Conservation (phyloP, 1,140 invertebrate genomes). For the Pachyrhynchus sulphureomaculatus region DNA sequence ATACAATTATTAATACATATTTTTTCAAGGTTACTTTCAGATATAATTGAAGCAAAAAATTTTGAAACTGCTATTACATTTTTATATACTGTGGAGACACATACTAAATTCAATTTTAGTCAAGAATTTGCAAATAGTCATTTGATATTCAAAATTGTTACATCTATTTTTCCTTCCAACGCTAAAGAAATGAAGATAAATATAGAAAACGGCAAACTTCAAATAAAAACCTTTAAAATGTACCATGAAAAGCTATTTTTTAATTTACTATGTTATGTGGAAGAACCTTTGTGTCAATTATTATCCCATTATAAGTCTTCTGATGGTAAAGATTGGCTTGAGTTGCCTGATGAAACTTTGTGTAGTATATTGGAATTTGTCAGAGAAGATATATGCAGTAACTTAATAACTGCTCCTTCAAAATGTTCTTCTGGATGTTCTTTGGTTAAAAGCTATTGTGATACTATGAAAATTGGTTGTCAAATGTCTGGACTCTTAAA, state of each 20-base stretch:
- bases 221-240: not conserved
- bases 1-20: not conserved
- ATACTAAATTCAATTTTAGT: not conserved
- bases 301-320: not conserved
- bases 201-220: not conserved
- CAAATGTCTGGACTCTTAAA: not conserved
- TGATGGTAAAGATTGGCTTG: not conserved
- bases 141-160: not conserved
- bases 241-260: not conserved
- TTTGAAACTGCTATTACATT: not conserved
- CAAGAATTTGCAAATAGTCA: not conserved
- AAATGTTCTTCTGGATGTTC: constrained; percentile 2
- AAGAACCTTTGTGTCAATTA: not conserved
- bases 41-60: not conserved
- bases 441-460: not conserved
- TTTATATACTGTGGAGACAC: not conserved
- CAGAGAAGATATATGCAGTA: not conserved
- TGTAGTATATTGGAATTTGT: not conserved
- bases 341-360: not conserved
- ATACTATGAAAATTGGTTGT: not conserved
- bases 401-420: not conserved
- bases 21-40: not conserved
- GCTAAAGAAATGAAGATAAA: not conserved
- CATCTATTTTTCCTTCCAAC: not conserved
- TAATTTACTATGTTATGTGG: not conserved